Conservation (phyloP, 2,113 vertebrate genomes). For the Daboia siamensis region DNA sequence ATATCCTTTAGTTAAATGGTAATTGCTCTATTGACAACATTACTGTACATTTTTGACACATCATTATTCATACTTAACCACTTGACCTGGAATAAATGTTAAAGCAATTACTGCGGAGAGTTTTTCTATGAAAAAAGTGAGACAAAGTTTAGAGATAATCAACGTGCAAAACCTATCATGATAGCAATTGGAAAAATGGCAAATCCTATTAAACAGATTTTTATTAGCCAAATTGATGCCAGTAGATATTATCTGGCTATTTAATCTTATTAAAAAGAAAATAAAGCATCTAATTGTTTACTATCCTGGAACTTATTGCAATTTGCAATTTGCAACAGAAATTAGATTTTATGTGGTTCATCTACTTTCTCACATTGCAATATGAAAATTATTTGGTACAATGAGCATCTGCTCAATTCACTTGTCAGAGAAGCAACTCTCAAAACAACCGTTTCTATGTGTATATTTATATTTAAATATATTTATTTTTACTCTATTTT, state of each 20-base stretch:
- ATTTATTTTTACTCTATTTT: neutral
- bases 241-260: conserved; percentile 83
- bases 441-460: conserved; percentile 57
- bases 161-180: conserved; percentile 80
- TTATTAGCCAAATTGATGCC: conserved; percentile 84
- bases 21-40: conserved; percentile 88
- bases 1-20: conserved; percentile 84
- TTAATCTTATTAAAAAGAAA: conserved; percentile 85
- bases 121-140: conserved; percentile 82
- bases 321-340: conserved; percentile 77
- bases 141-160: conserved; percentile 85
- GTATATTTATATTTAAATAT: conserved; percentile 40
- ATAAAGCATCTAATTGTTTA: conserved; percentile 87
- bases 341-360: conserved; percentile 79
- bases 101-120: conserved; percentile 88
- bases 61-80: conserved; percentile 93
- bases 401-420: conserved; percentile 71
- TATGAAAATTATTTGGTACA: conserved; percentile 76
- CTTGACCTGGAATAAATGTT: conserved; percentile 92
- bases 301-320: conserved; percentile 78
- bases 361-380: conserved; percentile 83
- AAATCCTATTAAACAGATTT: conserved; percentile 84
- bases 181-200: conserved; percentile 83
- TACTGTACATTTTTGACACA: conserved; percentile 87
- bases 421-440: conserved; percentile 52